Evolutionary conservation across 2,113 vertebrate genomes (phyloP), one percentile per base, ranked within the genome.

Genomic region (Uria aalge): DNA sequence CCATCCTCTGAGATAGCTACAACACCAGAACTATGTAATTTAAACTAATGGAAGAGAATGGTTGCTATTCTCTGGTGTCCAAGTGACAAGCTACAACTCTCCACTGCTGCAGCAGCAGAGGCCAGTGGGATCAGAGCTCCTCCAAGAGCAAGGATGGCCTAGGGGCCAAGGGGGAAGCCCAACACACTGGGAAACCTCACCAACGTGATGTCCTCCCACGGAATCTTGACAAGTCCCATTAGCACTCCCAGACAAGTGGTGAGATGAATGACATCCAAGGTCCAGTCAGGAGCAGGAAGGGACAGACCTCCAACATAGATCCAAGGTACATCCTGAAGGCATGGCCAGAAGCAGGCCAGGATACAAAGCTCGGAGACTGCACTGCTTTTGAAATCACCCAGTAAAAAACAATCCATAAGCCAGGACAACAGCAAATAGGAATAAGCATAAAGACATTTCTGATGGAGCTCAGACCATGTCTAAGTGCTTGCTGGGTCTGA

Each of bases 151-250:
- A 11, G 18, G 5, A n/a, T 38, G 32, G 76, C 5, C 20, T 43
- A 5, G 12, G 14, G 84, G 8, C 8, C 55, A 68, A 56, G 9
- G 10, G 17, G 5, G 12, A 69, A 11, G 40, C 50, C 45, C 23
- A 73, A 1, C 5, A 53, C 3, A 17, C 6, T 3, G 1, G 5
- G 8, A 6, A 2, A 32, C 1, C 3, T 66, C 30, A 57, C 17
- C 27, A 53, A 3, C 30, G 74, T 10, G 22, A 30, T 9, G 1
- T 24, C 7, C 5, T 64, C 11, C 7, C 14, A 32, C 15, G 55
- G 47, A 23, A 50, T 29, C 36, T 41, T 21, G 57, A 27, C 11
- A 29, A 63, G 50, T 69, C 34, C 24, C 27, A 32, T 1, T 43
- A 36, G 63, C 11, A 12, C 3, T 5, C 8, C 23, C 48, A 77